phyloP scores from a whole-genome alignment of 2,797 vertebrate genomes.

The Hylomyscus alleni region DNA sequence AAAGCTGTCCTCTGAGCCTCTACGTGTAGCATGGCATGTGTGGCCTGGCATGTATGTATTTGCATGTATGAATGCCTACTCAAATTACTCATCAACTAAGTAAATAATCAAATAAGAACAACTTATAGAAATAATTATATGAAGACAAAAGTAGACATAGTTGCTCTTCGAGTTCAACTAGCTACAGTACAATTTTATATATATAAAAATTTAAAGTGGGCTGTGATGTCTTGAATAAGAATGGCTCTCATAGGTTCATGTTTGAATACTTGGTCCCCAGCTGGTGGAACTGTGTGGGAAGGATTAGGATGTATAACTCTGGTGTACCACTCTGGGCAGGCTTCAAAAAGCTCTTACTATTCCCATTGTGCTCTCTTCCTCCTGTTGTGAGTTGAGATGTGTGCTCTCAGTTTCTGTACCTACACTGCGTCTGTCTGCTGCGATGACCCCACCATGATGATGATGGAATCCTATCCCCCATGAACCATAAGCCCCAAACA shows the following conservation, averaged over 20 bases:
- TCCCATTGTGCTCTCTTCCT: neutral
- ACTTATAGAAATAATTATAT: neutral
- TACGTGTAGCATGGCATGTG: too few relatives aligned
- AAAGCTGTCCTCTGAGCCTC: neutral
- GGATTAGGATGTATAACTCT: neutral
- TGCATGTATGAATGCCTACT: neutral
- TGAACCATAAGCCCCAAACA: neutral
- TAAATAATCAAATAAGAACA: neutral
- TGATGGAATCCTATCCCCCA: neutral
- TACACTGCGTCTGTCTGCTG: neutral
- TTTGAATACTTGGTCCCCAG: neutral
- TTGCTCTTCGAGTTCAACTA: neutral
- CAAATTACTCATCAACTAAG: neutral
- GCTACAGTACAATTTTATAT: neutral
- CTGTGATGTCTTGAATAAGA: neutral
- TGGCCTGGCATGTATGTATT: neutral
- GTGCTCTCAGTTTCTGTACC: neutral
- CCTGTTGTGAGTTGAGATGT: too few relatives aligned
- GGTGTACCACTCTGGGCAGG: neutral
- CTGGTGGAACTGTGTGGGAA: neutral
- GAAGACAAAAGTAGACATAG: neutral
- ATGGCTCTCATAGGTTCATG: neutral
- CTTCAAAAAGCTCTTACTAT: neutral
- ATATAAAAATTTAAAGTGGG: conserved; percentile 31
- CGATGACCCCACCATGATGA: neutral